A percentile compares a stretch with the other conserved stretches of the same genome.
phyloP scores from a whole-genome alignment of 1,140 invertebrate species.

The Drosophila leontia region DNA sequence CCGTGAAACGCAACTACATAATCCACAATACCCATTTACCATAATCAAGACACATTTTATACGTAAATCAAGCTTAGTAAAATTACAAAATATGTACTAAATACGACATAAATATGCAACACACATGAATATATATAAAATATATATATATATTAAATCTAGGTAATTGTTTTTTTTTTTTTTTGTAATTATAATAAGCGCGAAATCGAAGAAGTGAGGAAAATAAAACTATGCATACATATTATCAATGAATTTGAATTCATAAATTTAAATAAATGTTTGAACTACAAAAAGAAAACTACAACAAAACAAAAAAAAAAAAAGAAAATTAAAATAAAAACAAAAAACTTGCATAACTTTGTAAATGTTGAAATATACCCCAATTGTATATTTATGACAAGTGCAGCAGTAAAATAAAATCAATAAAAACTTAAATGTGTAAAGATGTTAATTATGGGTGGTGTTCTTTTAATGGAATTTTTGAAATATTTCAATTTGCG shows the following conservation, averaged over 20 bases:
- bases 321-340: conserved; percentile 20
- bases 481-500: conserved; percentile 4
- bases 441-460: conserved; percentile 39
- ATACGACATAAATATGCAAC: conserved; percentile 48
- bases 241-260: conserved; percentile 81
- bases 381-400: conserved; percentile 74
- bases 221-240: conserved; percentile 63
- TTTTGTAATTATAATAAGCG: conserved; percentile 71
- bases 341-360: conserved; percentile 56
- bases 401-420: conserved; percentile 56
- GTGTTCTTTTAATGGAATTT: neutral
- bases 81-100: conserved; percentile 63
- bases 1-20: conserved; percentile 29
- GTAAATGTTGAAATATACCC: conserved; percentile 79
- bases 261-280: conserved; percentile 73
- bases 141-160: conserved; percentile 31
- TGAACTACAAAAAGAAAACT: conserved; percentile 33
- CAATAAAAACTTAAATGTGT: conserved; percentile 73
- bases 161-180: conserved; percentile 72
- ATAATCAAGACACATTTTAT: conserved; percentile 67
- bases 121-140: conserved; percentile 41
- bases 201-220: conserved; percentile 20
- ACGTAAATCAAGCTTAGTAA: conserved; percentile 77
- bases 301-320: no score
- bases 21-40: conserved; percentile 34